These are phyloP conservation scores for Echinarachnius parma DNA, from an alignment of 53 echinoderm and acorn worm species.

Conservation along the genomic window DNA sequence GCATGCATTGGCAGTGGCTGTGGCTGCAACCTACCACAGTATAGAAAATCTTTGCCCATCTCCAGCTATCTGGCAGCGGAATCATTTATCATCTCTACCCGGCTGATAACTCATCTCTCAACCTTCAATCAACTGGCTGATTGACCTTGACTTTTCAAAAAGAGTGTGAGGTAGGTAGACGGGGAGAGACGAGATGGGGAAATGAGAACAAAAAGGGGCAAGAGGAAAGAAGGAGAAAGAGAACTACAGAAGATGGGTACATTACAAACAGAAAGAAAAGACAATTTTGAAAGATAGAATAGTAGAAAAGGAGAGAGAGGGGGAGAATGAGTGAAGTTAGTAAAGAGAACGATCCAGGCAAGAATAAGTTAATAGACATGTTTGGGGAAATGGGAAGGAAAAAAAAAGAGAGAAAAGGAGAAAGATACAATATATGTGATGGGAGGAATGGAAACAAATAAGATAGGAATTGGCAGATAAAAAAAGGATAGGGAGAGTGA, in stretches of 20 bases:
- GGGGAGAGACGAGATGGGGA: background rate
- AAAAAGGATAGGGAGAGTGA: background rate
- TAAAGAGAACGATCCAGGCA: too few species aligned
- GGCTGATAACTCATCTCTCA: too few species aligned
- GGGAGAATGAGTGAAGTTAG: slow-evolving; percentile 1
- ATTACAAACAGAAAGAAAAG: background rate
- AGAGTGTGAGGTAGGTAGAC: background rate
- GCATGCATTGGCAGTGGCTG: too few species aligned
- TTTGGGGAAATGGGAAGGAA: too few species aligned
- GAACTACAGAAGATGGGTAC: background rate
- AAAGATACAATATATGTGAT: too few species aligned
- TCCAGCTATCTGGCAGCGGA: too few species aligned
- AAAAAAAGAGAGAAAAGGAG: background rate
- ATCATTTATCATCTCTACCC: too few species aligned
- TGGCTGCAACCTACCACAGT: too few species aligned
- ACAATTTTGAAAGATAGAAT: background rate
- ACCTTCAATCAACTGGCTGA: too few species aligned
- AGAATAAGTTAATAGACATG: too few species aligned
- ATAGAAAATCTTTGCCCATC: too few species aligned
- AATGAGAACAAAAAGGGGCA: background rate
- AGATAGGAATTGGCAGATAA: background rate
- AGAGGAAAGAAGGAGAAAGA: background rate
- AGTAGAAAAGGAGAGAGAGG: background rate
- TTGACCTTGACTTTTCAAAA: too few species aligned
- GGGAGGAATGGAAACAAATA: background rate